Evolutionary conservation across 53 echinoderm and acorn worm genomes (phyloP).

Genomic region (Mesocentrotus franciscanus): DNA sequence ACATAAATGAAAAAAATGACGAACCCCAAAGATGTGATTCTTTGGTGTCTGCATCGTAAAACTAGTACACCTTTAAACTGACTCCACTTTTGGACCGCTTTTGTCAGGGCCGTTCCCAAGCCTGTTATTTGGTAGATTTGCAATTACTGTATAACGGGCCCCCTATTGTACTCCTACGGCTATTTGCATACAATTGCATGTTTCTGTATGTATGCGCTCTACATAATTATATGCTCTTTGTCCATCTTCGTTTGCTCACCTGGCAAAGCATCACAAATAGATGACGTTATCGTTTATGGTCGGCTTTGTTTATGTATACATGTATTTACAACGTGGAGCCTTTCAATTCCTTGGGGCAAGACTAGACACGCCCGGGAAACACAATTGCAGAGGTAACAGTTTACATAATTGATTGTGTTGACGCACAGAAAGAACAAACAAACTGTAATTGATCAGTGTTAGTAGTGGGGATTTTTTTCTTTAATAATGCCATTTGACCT

Average conservation of each 20-base stretch:
- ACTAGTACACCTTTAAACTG: not conserved
- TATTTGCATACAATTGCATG: constrained; percentile 1
- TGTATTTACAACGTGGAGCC: not conserved
- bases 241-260: not conserved
- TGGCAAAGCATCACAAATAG: not conserved
- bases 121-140: not conserved
- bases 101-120: not conserved
- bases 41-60: not conserved
- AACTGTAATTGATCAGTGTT: too few relatives aligned
- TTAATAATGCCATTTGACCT: too few relatives aligned
- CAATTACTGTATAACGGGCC: not conserved
- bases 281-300: not conserved
- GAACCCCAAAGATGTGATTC: not conserved
- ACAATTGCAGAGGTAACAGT: too few relatives aligned
- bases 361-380: not conserved
- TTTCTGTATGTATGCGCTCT: not conserved
- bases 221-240: too few relatives aligned
- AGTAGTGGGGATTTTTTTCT: too few relatives aligned
- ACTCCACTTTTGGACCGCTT: not conserved
- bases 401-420: too few relatives aligned
- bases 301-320: not conserved
- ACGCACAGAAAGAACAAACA: too few relatives aligned
- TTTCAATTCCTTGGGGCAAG: not conserved
- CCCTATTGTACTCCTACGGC: not conserved
- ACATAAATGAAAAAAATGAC: too few relatives aligned